A percentile compares a stretch with the other conserved stretches of the same genome.
Conservation (phyloP, 92 coral and sea anemone genomes). For the Diadumene lineata region DNA sequence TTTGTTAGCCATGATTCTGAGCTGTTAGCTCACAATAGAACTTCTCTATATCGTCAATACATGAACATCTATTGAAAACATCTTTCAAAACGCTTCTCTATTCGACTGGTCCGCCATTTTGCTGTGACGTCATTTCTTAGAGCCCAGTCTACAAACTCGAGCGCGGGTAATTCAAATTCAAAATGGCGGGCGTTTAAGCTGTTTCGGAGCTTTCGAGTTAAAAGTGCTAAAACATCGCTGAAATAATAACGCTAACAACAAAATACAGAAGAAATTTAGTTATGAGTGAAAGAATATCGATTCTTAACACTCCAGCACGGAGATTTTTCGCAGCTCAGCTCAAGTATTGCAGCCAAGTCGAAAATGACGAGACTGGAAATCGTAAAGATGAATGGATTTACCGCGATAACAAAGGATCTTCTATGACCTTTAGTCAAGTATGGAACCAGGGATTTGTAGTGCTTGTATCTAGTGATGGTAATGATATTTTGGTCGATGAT, state of each 20-base stretch:
- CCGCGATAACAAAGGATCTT: background rate
- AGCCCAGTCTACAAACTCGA: slow-evolving; percentile 43
- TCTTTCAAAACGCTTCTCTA: slow-evolving; percentile 3
- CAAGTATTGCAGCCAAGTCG: slow-evolving; percentile 13
- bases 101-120: slow-evolving; percentile 72
- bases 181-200: slow-evolving; percentile 48
- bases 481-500: slow-evolving; percentile 74
- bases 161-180: slow-evolving; percentile 21
- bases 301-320: slow-evolving; percentile 54
- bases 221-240: background rate
- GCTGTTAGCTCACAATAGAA: background rate
- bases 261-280: background rate
- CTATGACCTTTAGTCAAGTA: slow-evolving; percentile 51
- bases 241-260: background rate
- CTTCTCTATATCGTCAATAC: slow-evolving; percentile 1
- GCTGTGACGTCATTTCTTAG: slow-evolving; percentile 62
- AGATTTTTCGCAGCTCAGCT: slow-evolving; percentile 71
- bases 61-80: background rate
- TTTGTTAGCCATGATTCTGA: slow-evolving; percentile 63
- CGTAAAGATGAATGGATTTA: slow-evolving; percentile 33
- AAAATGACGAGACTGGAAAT: background rate
- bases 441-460: slow-evolving; percentile 77
- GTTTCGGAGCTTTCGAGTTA: background rate
- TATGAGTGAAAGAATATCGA: slow-evolving; percentile 58
- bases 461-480: slow-evolving; percentile 49